These are phyloP conservation scores for Sebastes diploproa DNA, from an alignment of 2,797 vertebrate species.

Conservation along the genomic window DNA sequence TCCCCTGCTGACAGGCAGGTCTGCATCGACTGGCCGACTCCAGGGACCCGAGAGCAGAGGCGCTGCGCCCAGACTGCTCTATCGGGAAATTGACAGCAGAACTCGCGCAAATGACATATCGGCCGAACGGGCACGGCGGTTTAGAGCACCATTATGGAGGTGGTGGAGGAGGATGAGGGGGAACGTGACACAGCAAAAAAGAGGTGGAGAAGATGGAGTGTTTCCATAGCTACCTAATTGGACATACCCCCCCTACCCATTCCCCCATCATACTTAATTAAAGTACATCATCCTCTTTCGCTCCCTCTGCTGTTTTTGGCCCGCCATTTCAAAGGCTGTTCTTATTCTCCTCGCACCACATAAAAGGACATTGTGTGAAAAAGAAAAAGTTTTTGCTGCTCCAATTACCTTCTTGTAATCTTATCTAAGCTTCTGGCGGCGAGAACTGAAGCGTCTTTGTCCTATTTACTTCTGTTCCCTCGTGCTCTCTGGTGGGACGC, in stretches of 20 bases:
- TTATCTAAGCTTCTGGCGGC: constrained; percentile 64
- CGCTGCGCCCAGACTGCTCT: constrained; percentile 16
- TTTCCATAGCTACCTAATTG: constrained; percentile 68
- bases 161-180: background rate
- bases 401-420: constrained; percentile 65
- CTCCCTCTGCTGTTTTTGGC: constrained; percentile 27
- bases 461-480: constrained; percentile 16
- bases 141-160: constrained; percentile 10
- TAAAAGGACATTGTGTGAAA: constrained; percentile 43
- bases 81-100: constrained; percentile 56
- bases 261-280: constrained; percentile 43
- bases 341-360: constrained; percentile 38
- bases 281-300: constrained; percentile 39
- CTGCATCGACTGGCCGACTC: constrained; percentile 39
- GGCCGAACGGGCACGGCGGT: background rate
- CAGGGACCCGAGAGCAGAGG: constrained; percentile 20
- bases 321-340: constrained; percentile 48
- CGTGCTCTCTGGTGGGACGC: background rate
- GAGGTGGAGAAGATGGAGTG: constrained; percentile 33
- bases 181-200: background rate
- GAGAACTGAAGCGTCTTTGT: constrained; percentile 55
- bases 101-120: constrained; percentile 51
- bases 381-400: constrained; percentile 37
- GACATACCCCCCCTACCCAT: background rate
- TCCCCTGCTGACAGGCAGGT: constrained; percentile 52